Evolutionary conservation across 2,113 vertebrate genomes (phyloP).

Genomic region (Brachirus orientalis): DNA sequence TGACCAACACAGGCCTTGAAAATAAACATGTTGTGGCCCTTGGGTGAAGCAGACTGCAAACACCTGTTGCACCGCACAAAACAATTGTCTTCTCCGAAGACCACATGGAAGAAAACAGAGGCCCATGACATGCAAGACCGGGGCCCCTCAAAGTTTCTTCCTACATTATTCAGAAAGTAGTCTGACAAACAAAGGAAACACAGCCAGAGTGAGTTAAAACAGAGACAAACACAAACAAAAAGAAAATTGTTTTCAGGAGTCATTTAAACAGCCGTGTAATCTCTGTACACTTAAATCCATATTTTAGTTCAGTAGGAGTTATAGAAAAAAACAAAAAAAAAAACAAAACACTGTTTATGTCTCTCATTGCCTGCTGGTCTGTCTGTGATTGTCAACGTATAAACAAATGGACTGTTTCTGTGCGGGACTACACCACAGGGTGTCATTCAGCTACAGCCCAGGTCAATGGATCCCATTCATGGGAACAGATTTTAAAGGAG

Average conservation of each 20-base stretch:
- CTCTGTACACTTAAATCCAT: constrained; percentile 17
- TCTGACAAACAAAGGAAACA: too few relatives aligned
- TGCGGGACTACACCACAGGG: constrained; percentile 52
- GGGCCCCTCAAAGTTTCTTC: too few relatives aligned
- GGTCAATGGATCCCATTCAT: constrained; percentile 73
- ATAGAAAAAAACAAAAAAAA: constrained; percentile 36
- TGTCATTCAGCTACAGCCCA: constrained; percentile 57
- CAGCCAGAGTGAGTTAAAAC: too few relatives aligned
- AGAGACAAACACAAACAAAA: too few relatives aligned
- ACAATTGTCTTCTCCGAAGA: too few relatives aligned
- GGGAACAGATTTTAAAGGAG: constrained; percentile 24
- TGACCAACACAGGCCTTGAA: too few relatives aligned
- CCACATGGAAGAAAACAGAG: too few relatives aligned
- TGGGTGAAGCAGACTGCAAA: too few relatives aligned
- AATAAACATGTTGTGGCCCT: not conserved
- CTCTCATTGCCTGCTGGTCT: constrained; percentile 19
- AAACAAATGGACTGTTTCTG: constrained; percentile 67
- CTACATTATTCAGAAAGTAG: too few relatives aligned
- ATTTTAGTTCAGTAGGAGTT: constrained; percentile 33
- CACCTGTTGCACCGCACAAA: too few relatives aligned
- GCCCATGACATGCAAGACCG: too few relatives aligned
- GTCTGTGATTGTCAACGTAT: constrained; percentile 70
- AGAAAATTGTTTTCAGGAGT: not conserved
- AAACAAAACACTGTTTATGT: constrained; percentile 41
- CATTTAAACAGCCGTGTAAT: constrained; percentile 16